Conservation (phyloP, 2,888 invertebrate genomes). For the Lomographa bimaculata region DNA sequence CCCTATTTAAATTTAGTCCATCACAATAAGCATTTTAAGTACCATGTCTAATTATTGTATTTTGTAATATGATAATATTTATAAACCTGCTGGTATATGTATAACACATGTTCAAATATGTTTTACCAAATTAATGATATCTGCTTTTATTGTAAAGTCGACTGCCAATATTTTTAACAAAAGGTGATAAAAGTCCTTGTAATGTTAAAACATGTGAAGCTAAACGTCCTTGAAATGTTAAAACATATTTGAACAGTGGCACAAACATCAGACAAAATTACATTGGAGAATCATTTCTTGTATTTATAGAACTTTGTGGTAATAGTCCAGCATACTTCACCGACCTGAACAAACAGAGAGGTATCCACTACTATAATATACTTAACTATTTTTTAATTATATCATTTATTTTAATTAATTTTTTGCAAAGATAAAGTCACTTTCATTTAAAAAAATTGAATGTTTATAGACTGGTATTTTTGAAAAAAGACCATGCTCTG, state of each 20-base stretch:
- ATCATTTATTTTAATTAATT: constrained; percentile 33
- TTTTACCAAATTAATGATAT: constrained; percentile 19
- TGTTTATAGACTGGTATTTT: constrained; percentile 54
- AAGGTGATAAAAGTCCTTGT: no score
- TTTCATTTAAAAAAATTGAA: constrained; percentile 28
- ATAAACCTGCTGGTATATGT: constrained; percentile 11
- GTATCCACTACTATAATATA: constrained; percentile 80
- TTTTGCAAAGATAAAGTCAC: constrained; percentile 39
- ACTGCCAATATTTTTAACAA: no score
- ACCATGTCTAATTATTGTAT: no score
- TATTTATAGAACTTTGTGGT: constrained; percentile 86
- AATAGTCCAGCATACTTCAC: constrained; percentile 84
- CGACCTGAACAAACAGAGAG: constrained; percentile 83
- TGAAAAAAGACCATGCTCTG: constrained; percentile 78
- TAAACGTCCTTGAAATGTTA: no score
- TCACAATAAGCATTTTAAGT: no score
- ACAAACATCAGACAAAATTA: constrained; percentile 66
- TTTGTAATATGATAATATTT: constrained; percentile 6
- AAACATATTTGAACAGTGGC: constrained; percentile 20
- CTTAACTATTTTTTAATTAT: constrained; percentile 67
- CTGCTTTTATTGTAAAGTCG: no score
- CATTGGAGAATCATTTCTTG: constrained; percentile 84
- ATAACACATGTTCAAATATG: constrained; percentile 54
- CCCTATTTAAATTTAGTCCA: no score
- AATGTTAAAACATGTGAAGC: no score